phyloP scores from a whole-genome alignment of 2,888 invertebrate genomes.

The Apocheima hispidaria region DNA sequence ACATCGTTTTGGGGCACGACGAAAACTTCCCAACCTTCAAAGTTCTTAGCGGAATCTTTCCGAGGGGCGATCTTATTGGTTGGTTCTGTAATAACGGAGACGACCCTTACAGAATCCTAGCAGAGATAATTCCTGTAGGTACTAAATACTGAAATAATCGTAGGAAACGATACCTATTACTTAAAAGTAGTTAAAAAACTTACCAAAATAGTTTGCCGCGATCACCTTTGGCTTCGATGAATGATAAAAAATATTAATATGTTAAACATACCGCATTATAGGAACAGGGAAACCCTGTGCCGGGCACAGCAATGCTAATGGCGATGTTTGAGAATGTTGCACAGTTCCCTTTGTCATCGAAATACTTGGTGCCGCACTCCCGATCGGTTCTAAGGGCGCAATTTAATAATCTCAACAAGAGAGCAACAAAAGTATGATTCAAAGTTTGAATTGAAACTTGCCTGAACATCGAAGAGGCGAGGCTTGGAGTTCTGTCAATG shows the following conservation, averaged over 20 bases:
- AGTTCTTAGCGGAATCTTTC: constrained; percentile 81
- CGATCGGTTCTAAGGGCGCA: constrained; percentile 74
- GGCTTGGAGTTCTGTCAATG: neutral
- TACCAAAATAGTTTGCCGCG: constrained; percentile 3
- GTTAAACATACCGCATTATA: constrained; percentile 33
- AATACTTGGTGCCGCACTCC: constrained; percentile 80
- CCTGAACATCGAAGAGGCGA: constrained; percentile 17
- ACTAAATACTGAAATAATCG: neutral
- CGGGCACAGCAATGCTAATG: constrained; percentile 81
- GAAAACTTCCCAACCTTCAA: constrained; percentile 88
- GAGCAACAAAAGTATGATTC: neutral
- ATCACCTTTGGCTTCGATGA: neutral
- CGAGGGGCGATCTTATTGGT: constrained; percentile 89
- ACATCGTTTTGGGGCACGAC: constrained; percentile 79
- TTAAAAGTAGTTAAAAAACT: constrained; percentile 8
- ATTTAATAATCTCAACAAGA: constrained; percentile 25
- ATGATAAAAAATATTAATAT: neutral
- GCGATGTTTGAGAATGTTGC: constrained; percentile 63
- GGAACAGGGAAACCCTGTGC: constrained; percentile 44
- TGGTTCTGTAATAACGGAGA: constrained; percentile 87
- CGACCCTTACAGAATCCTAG: constrained; percentile 50
- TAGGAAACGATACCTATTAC: neutral
- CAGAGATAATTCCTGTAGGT: constrained; percentile 7
- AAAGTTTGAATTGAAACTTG: constrained; percentile 19
- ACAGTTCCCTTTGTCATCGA: constrained; percentile 81